Percentiles rank a stretch among this genome's conserved stretches.
These are phyloP conservation scores for Muricea muricata DNA, from an alignment of 92 coral and sea anemone genomes.

Conservation along the genomic window DNA sequence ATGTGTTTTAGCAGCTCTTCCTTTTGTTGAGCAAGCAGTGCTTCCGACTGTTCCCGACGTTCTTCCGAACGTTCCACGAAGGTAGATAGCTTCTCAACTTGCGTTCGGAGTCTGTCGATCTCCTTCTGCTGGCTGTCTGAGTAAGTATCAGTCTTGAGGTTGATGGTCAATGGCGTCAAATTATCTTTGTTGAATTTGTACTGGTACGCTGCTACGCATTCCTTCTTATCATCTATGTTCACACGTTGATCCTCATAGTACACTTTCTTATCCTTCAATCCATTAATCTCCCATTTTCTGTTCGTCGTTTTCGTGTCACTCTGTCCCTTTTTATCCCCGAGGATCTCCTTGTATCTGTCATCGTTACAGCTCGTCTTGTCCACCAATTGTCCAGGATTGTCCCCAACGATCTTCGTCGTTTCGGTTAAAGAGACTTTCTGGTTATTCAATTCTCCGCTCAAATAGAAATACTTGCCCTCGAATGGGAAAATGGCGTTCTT, in stretches of 20 bases:
- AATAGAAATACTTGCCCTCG: slow-evolving; percentile 3
- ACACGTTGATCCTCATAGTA: background rate
- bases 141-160: background rate
- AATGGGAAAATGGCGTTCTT: slow-evolving; percentile 1
- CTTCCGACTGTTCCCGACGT: slow-evolving; percentile 37
- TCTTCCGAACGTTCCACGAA: slow-evolving; percentile 43
- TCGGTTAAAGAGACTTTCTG: background rate
- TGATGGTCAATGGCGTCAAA: background rate
- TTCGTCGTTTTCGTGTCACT: background rate
- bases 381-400: background rate
- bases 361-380: background rate
- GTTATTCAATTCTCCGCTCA: slow-evolving; percentile 12
- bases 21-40: slow-evolving; percentile 19
- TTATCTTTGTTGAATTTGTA: background rate
- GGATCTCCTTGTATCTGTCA: slow-evolving; percentile 4
- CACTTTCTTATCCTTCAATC: background rate
- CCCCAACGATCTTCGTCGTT: background rate
- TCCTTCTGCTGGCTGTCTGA: slow-evolving; percentile 67
- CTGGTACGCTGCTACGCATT: background rate
- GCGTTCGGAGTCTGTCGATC: slow-evolving; percentile 73
- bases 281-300: background rate
- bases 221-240: background rate
- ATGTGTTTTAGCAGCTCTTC: slow-evolving; percentile 8
- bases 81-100: slow-evolving; percentile 65
- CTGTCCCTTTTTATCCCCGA: background rate